Evolutionary conservation across 1,140 invertebrate genomes (phyloP).

Genomic region (Epicauta chinensis): DNA sequence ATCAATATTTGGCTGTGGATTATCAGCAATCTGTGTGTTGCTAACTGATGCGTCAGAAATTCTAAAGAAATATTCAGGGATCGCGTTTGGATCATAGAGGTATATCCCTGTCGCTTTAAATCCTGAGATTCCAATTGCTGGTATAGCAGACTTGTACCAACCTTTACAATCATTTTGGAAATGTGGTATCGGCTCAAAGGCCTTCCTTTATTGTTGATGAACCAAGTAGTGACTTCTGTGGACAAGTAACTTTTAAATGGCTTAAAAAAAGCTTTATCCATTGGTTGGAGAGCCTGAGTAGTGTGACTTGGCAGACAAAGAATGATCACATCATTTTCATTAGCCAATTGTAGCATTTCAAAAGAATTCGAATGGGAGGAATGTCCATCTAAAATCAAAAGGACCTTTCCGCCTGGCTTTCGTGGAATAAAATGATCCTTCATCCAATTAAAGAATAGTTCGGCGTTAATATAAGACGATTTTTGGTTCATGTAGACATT

Average conservation of each 20-base stretch:
- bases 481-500: slow-evolving; percentile 30
- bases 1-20: no score
- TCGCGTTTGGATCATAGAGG: background rate
- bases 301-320: slow-evolving; percentile 35
- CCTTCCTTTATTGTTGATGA: slow-evolving; percentile 7
- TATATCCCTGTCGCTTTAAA: slow-evolving; percentile 9
- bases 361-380: slow-evolving; percentile 32
- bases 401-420: slow-evolving; percentile 37
- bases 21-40: background rate
- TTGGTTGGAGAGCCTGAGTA: slow-evolving; percentile 33
- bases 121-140: background rate
- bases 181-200: slow-evolving; percentile 2
- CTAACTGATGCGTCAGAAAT: background rate
- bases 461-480: slow-evolving; percentile 27
- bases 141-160: slow-evolving; percentile 1
- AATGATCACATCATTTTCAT: slow-evolving; percentile 30
- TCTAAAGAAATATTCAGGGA: slow-evolving; percentile 5
- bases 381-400: slow-evolving; percentile 43
- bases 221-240: slow-evolving; percentile 16
- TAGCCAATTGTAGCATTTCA: slow-evolving; percentile 27
- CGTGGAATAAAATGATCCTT: slow-evolving; percentile 33
- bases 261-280: slow-evolving; percentile 33
- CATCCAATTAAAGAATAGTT: slow-evolving; percentile 30
- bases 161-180: slow-evolving; percentile 1
- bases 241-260: slow-evolving; percentile 27